Evolutionary conservation across 2,888 invertebrate species (phyloP), one percentile per base, ranked within the genome.

Genomic region (Acanthacorydalis orientalis): DNA sequence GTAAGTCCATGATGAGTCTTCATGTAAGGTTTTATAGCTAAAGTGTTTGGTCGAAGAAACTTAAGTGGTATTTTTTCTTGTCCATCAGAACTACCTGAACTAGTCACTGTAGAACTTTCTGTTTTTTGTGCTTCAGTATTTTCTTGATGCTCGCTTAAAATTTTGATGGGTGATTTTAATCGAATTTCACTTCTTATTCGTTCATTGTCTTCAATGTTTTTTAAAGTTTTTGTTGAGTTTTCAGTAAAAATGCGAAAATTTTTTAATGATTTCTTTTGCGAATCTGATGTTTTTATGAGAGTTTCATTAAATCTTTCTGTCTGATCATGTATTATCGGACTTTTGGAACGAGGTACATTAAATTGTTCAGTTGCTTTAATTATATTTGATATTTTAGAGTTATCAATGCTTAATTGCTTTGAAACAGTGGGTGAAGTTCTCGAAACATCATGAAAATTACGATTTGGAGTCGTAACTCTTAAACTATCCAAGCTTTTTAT

Each of bases 1-100:
- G 86, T 86, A 43, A 85, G 78, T 1, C 86, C 84, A 58, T 85
- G 84, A 62, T 85, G 83, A 48, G 80, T 77, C 63, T 88, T 88
- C 8, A 84, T 79, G 4, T 86, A 87, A 1, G 89, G 88, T 62
- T 88, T 88, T 33, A 90, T 64, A 0, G 89, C 84, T 51, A 90
- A 67, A 32, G 86, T 85, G 6, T 83, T 85, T 1, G 90, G 90
- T 49, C 90, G 72, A 47, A 85, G 69, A 61, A 87, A 88, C 60
- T 83, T 85, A 8, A 74, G 71, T 54, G 70, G 69, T 53, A 68
- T 67, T 31, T 69, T 72, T 49, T 70, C 70, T 54, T 63, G 64
- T 15, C 70, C 68, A 62, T 71, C 70, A 31, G 71, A 71, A 35
- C 38, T 31, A 55, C 70, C 62, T 56, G 70, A 69, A 10, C 49